Evolutionary conservation across 2,888 invertebrate genomes (phyloP).

Genomic region (Deilephila elpenor): DNA sequence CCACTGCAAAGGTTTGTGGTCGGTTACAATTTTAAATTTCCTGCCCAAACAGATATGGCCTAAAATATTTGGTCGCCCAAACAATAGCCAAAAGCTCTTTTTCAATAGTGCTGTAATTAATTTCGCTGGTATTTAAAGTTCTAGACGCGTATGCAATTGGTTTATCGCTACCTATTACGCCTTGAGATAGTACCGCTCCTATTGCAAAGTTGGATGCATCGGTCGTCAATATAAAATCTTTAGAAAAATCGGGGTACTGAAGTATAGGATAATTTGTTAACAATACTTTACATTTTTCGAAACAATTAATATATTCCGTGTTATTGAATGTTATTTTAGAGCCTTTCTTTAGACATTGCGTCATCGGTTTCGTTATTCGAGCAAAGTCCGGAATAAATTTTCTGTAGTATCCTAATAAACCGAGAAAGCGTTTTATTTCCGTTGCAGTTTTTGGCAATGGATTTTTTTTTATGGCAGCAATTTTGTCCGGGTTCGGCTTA

Average conservation of each 20-base stretch:
- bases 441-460: too few species aligned
- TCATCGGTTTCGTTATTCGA: too few species aligned
- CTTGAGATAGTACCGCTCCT: constrained; percentile 45
- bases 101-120: constrained; percentile 45
- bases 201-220: constrained; percentile 52
- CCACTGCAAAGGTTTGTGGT: constrained; percentile 58
- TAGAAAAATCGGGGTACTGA: constrained; percentile 30
- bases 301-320: too few species aligned
- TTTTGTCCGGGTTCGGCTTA: too few species aligned
- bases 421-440: too few species aligned
- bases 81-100: constrained; percentile 34
- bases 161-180: constrained; percentile 29
- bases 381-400: too few species aligned
- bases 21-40: constrained; percentile 32
- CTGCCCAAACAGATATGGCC: too few species aligned
- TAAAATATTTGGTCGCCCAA: too few species aligned
- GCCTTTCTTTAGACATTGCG: too few species aligned
- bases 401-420: too few species aligned
- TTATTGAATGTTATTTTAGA: too few species aligned
- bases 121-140: constrained; percentile 41
- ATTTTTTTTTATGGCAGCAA: too few species aligned
- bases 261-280: constrained; percentile 49
- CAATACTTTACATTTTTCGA: constrained; percentile 41
- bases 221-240: constrained; percentile 43
- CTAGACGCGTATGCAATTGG: constrained; percentile 37